phyloP scores from a whole-genome alignment of 2,113 vertebrate species.

The Heptranchias perlo region DNA sequence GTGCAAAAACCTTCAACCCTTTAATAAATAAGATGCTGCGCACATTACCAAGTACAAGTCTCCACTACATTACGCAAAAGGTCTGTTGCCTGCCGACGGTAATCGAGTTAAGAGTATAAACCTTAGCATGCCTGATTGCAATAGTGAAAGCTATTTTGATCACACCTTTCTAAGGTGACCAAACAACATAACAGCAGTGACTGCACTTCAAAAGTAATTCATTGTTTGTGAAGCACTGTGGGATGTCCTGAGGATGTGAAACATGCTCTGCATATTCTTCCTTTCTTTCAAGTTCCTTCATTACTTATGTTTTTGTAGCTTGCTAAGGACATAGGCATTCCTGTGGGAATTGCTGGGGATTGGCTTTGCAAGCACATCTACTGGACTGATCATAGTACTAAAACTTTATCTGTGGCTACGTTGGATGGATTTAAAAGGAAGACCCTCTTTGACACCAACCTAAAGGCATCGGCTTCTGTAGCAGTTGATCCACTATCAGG shows the following conservation, averaged over 20 bases:
- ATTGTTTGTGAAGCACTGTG: not conserved
- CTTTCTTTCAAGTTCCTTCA: not conserved
- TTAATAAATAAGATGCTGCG: not conserved
- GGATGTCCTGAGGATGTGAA: not conserved
- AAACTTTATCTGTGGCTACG: slow-evolving; percentile 34
- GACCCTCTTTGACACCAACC: slow-evolving; percentile 9
- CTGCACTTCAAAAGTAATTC: not conserved
- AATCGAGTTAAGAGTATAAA: not conserved
- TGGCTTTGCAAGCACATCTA: slow-evolving; percentile 37
- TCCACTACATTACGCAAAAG: not conserved
- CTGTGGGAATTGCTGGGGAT: slow-evolving; percentile 38
- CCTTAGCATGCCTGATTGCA: not conserved
- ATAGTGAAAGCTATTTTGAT: not conserved
- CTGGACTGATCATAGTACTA: slow-evolving; percentile 34
- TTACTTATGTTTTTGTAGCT: not conserved
- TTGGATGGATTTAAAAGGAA: not conserved
- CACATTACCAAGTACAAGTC: not conserved
- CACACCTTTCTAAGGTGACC: too few relatives aligned
- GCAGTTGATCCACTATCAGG: slow-evolving; percentile 37
- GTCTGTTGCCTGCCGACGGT: not conserved
- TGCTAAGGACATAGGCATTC: not conserved
- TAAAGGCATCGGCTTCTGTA: slow-evolving; percentile 24
- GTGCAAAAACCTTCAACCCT: not conserved
- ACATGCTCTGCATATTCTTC: not conserved
- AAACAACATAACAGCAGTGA: not conserved